A percentile compares a stretch with the other conserved stretches of the same genome.
Evolutionary conservation across 2,797 vertebrate species (phyloP).

Genomic region (Galaxias olidus): DNA sequence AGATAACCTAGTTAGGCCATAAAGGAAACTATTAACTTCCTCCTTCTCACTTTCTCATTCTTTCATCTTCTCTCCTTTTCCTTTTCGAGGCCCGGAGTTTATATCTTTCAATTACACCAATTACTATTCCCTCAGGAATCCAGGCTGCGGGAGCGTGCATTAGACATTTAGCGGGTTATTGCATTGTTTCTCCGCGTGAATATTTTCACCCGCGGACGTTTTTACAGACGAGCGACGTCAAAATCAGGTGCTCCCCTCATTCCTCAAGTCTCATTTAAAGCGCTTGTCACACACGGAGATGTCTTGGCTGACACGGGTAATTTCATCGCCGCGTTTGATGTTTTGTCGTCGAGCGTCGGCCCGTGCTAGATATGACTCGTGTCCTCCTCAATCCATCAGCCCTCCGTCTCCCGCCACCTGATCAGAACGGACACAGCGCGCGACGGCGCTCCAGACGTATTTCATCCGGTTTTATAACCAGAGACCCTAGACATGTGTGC

Average conservation of each 20-base stretch:
- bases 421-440: background rate
- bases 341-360: slow-evolving; percentile 40
- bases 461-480: background rate
- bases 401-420: slow-evolving; percentile 19
- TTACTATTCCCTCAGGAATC: slow-evolving; percentile 40
- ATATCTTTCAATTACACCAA: slow-evolving; percentile 63
- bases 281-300: slow-evolving; percentile 46
- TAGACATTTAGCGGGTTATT: slow-evolving; percentile 47
- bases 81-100: slow-evolving; percentile 31
- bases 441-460: no score
- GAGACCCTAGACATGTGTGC: background rate
- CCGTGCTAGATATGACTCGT: slow-evolving; percentile 39
- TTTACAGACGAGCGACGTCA: slow-evolving; percentile 30
- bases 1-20: slow-evolving; percentile 59
- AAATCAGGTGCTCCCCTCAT: slow-evolving; percentile 36
- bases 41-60: slow-evolving; percentile 28
- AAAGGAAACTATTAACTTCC: slow-evolving; percentile 56
- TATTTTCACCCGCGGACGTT: slow-evolving; percentile 33
- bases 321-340: slow-evolving; percentile 41
- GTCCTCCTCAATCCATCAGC: slow-evolving; percentile 19
- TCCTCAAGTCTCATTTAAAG: slow-evolving; percentile 47
- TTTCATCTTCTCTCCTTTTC: slow-evolving; percentile 28
- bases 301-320: slow-evolving; percentile 48
- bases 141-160: slow-evolving; percentile 34
- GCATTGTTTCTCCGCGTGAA: slow-evolving; percentile 37